phyloP scores from a whole-genome alignment of 2,888 invertebrate species.

The Drosophila aldrichi region DNA sequence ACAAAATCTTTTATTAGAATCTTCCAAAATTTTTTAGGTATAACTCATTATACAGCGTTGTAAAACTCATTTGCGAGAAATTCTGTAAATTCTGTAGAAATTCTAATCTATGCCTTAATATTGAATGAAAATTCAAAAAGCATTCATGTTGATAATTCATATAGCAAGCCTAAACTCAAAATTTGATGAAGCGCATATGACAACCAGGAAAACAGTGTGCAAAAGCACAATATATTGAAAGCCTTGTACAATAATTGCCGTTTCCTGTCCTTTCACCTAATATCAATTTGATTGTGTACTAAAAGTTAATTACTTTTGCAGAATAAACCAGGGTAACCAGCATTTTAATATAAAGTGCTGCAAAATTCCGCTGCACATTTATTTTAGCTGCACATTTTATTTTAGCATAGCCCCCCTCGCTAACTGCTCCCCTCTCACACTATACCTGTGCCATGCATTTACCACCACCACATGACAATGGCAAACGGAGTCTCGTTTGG shows the following conservation, averaged over 20 bases:
- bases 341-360: slow-evolving; percentile 7
- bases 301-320: background rate
- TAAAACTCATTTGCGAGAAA: no score
- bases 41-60: no score
- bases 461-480: background rate
- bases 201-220: background rate
- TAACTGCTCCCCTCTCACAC: background rate
- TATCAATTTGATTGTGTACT: background rate
- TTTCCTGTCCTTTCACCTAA: background rate
- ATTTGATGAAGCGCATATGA: background rate
- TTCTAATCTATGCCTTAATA: no score
- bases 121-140: no score
- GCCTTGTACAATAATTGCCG: background rate
- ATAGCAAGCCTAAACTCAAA: no score
- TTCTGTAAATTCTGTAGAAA: no score
- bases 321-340: background rate
- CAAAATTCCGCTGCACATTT: background rate
- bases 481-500: background rate
- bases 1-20: no score
- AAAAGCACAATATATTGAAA: background rate
- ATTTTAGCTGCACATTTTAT: background rate
- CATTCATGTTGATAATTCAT: no score
- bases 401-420: background rate
- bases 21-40: no score
- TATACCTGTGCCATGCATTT: background rate